Evolutionary conservation across 2,113 vertebrate genomes (phyloP), one percentile per base, ranked within the genome.

Genomic region (Bos javanicus): DNA sequence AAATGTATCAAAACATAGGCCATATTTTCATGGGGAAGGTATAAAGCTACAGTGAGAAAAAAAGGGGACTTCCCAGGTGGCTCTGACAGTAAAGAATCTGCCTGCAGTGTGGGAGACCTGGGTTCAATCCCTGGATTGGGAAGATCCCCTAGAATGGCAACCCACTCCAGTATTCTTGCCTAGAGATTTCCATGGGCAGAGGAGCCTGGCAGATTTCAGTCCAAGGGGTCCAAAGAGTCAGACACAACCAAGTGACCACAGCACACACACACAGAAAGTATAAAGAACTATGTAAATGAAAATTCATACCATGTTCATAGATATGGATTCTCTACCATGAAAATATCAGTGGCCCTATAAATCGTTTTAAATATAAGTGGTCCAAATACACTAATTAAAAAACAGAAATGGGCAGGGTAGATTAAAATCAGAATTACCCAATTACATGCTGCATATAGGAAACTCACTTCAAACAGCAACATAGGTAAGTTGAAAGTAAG

Each of bases 1-100:
- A 86, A 94, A 62, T 76, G 8, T 74, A 82, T 52, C 56, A 91
- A 91, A 86, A 82, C 2, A 17, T 71, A 23, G 5, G 36, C 30
- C 23, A 92, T 54, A 21, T 33, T 84, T 97, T 64, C 52, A 56
- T 60, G 71, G 28, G 83, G 6, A 88, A 97, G 84, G 57, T 71
- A 96, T 46, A 88, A 93, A 57, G 19, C 43, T 59, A 71, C 96
- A 91, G 7, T 88, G 30, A 95, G 92, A 87, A n/a, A 78, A 78
- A 71, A 36, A 71, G n/a, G 19, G 19, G 10, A n/a, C n/a, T 71
- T 71, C 67, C n/a, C 19, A 39, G 19, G n/a, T 71, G n/a, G 19
- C 64, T 71, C n/a, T 12, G 67, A 39, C 67, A 71, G 19, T 71
- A 23, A 39, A 39, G n/a, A 71, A 23, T 39, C 67, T 71, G n/a